Evolutionary conservation across 2,888 invertebrate genomes (phyloP).

Genomic region (Lithodes maja): DNA sequence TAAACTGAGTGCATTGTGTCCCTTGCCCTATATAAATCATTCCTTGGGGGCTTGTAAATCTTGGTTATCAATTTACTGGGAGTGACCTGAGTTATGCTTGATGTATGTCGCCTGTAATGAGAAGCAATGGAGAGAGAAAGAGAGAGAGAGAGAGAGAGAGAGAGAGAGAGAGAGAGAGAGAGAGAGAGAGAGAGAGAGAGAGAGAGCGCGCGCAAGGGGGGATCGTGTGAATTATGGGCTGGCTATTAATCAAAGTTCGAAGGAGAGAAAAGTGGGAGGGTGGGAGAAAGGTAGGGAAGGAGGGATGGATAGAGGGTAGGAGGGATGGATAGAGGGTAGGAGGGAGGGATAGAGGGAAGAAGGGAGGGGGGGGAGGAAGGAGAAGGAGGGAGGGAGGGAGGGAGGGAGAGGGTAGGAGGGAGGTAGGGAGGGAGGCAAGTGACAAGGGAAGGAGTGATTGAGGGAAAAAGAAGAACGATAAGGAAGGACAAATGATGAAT

Average conservation of each 20-base stretch:
- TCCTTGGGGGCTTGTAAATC: too few species aligned
- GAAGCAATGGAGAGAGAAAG: not conserved
- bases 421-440: too few species aligned
- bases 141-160: slow-evolving; percentile 17
- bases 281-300: not conserved
- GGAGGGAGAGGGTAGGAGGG: not conserved
- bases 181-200: not conserved
- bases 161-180: slow-evolving; percentile 15
- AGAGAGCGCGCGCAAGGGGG: not conserved
- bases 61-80: too few species aligned
- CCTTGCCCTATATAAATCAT: too few species aligned
- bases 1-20: too few species aligned
- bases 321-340: not conserved
- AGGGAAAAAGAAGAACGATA: too few species aligned
- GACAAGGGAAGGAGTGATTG: too few species aligned
- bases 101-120: too few species aligned
- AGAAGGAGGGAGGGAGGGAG: not conserved
- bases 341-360: not conserved
- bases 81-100: too few species aligned
- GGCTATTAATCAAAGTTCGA: not conserved
- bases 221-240: not conserved
- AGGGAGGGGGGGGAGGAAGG: not conserved
- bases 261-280: not conserved
- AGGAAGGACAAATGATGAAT: too few species aligned
- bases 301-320: not conserved